Percentiles rank a stretch among this genome's conserved stretches.
Conservation (phyloP, 2,113 vertebrate species). For the Mirza zaza region DNA sequence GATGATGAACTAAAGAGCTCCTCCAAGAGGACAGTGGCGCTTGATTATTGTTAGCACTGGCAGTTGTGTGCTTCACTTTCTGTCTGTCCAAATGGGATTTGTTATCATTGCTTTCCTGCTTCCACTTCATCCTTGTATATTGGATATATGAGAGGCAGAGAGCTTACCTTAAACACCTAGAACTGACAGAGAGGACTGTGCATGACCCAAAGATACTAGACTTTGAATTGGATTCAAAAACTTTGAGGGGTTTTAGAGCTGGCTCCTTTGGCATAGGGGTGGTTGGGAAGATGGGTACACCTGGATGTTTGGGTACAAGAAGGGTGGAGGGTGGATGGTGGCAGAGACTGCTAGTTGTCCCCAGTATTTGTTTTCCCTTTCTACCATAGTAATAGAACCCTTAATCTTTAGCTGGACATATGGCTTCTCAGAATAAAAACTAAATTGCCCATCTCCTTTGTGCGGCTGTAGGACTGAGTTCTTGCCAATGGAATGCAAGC, state of each 20-base stretch:
- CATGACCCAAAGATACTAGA: background rate
- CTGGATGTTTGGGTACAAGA: background rate
- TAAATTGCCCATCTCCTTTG: background rate
- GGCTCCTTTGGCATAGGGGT: background rate
- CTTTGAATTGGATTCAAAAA: background rate
- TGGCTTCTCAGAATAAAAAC: slow-evolving; percentile 13
- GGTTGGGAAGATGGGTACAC: background rate
- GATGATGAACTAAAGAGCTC: background rate
- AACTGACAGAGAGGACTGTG: background rate
- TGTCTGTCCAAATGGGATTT: background rate
- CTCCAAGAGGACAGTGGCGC: background rate
- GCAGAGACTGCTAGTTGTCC: background rate
- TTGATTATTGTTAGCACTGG: background rate
- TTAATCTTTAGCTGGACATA: background rate
- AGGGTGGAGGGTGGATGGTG: background rate
- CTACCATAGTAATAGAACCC: background rate
- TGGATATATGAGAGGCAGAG: background rate
- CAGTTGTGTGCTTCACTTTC: background rate
- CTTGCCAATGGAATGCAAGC: background rate
- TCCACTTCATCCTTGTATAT: background rate
- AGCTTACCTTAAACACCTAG: background rate
- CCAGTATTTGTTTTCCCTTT: background rate
- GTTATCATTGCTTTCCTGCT: background rate
- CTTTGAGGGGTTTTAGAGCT: background rate
- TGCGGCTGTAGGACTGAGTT: background rate